Evolutionary conservation across 1,140 invertebrate species (phyloP), one percentile per base, ranked within the genome.

Genomic region (Drosophila ohnishii): DNA sequence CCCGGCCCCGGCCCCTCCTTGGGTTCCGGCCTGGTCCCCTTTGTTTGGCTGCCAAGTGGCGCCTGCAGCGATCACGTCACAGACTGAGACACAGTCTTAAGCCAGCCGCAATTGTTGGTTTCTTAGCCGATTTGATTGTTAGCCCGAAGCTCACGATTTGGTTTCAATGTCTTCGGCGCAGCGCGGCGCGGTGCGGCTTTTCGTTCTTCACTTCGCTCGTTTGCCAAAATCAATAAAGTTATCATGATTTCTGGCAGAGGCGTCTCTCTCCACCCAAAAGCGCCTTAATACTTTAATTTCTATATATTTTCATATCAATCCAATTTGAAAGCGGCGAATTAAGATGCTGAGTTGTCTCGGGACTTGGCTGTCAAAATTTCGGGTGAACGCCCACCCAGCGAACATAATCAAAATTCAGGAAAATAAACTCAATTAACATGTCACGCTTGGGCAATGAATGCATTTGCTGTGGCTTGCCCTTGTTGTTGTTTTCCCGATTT

Each of bases 21-120:
- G 7, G 44, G 5, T 45, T 11, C 84, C 81, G 32, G 16, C 50
- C 50, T 1, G 19, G 45, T 42, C 82, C 64, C 84, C 87, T 88
- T 88, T 88, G 84, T 88, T 88, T 78, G 63, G 63, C 84, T 88
- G 73, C 73, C 84, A 88, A 88, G 73, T 88, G 84, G 84, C 84
- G 84, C 84, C 84, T 88, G 76, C 80, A 88, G 84, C 84, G 62
- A 88, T 88, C 84, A 88, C 84, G 84, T 88, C 84, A 88, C 77
- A 88, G 84, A 87, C 83, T 75, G 59, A 79, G 55, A 75, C 69
- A 75, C 61, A 76, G 51, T 53, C 51, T 53, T 53, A 22, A 45
- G 69, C 65, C 59, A 63, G 30, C 67, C 65, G 77, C 59, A 60
- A 59, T 72, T 85, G 78, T 77, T 84, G 79, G 81, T 80, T 84